Evolutionary conservation across 2,113 vertebrate genomes (phyloP).

Genomic region (Delphinapterus leucas): DNA sequence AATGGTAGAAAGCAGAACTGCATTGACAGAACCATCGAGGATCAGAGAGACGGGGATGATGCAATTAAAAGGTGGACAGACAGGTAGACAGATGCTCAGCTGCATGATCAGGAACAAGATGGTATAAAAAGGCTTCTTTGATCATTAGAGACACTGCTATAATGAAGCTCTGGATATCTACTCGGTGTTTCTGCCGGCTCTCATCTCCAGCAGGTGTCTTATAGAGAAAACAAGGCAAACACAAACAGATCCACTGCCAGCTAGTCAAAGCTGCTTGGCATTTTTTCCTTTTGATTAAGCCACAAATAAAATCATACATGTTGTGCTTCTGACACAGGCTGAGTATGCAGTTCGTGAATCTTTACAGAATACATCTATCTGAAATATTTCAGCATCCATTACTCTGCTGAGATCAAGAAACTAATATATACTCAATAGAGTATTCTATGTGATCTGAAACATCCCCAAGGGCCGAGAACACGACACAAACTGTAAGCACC

Average conservation of each 20-base stretch:
- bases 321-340: slow-evolving; percentile 33
- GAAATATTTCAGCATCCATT: slow-evolving; percentile 34
- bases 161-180: slow-evolving; percentile 71
- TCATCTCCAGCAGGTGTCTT: slow-evolving; percentile 70
- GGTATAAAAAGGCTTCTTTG: slow-evolving; percentile 70
- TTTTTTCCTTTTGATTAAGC: slow-evolving; percentile 63
- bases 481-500: slow-evolving; percentile 19
- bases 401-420: slow-evolving; percentile 30
- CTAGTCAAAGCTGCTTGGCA: slow-evolving; percentile 28
- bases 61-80: slow-evolving; percentile 79
- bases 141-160: slow-evolving; percentile 67
- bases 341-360: neutral
- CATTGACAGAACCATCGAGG: slow-evolving; percentile 12
- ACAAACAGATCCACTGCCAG: slow-evolving; percentile 57
- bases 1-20: slow-evolving; percentile 42
- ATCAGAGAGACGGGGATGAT: slow-evolving; percentile 59
- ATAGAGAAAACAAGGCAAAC: slow-evolving; percentile 56
- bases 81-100: slow-evolving; percentile 75
- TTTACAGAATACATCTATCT: slow-evolving; percentile 32
- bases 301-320: slow-evolving; percentile 73
- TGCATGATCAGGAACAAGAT: slow-evolving; percentile 66
- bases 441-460: slow-evolving; percentile 52
- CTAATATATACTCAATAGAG: slow-evolving; percentile 60
- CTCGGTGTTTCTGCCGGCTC: slow-evolving; percentile 67
- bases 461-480: slow-evolving; percentile 48